phyloP scores from a whole-genome alignment of 2,797 vertebrate species.

The Chiloscyllium punctatum region DNA sequence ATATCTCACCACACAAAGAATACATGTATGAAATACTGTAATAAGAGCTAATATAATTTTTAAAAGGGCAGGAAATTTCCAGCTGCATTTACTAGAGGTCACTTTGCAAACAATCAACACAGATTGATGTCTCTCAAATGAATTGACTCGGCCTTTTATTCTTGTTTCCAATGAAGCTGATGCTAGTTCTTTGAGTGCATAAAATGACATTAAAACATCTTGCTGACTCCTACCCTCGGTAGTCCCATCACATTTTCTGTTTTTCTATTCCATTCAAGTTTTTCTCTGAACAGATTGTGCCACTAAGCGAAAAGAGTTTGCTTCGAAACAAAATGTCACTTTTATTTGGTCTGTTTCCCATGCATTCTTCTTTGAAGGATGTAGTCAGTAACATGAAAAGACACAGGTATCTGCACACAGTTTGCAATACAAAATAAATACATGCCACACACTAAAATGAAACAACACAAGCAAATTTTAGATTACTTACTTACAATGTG shows the following conservation, averaged over 20 bases:
- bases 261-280: neutral
- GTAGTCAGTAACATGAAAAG: neutral
- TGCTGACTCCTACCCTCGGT: neutral
- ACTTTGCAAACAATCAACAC: conserved; percentile 59
- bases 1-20: neutral
- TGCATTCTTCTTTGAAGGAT: neutral
- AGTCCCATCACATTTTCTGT: neutral
- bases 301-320: neutral
- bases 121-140: conserved; percentile 53
- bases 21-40: neutral
- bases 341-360: neutral
- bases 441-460: neutral
- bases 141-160: conserved; percentile 47
- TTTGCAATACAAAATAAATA: neutral
- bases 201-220: neutral
- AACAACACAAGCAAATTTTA: neutral
- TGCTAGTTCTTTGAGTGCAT: conserved; percentile 50
- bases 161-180: conserved; percentile 56
- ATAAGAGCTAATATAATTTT: neutral
- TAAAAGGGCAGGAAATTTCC: conserved; percentile 54
- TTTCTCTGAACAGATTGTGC: neutral
- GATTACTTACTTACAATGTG: too few relatives aligned
- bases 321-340: neutral
- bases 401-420: neutral
- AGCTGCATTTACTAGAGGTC: conserved; percentile 50